These are phyloP conservation scores for Heliothis peltigera DNA, from an alignment of 2,888 invertebrate genomes.

Conservation along the genomic window DNA sequence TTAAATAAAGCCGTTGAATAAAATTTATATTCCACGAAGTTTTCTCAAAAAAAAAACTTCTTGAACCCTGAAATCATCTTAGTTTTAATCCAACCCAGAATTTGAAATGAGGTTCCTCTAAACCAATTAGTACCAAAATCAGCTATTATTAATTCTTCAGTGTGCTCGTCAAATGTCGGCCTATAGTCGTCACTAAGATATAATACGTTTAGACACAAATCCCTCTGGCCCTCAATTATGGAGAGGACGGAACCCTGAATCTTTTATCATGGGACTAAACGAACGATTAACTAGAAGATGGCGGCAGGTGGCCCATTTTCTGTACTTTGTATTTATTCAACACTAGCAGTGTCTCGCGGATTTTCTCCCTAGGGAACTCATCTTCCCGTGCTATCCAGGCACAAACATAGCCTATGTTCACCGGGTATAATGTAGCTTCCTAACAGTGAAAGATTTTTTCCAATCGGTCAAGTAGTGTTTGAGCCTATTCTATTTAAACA, in stretches of 20 bases:
- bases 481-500: too few species aligned
- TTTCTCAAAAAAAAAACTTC: constrained; percentile 13
- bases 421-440: too few species aligned
- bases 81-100: constrained; percentile 21
- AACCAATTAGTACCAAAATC: constrained; percentile 55
- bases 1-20: too few species aligned
- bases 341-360: too few species aligned
- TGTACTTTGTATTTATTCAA: constrained; percentile 13
- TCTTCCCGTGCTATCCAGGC: too few species aligned
- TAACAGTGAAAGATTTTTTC: too few species aligned
- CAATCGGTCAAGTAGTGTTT: too few species aligned
- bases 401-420: too few species aligned
- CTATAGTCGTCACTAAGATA: constrained; percentile 36
- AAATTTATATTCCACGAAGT: too few species aligned
- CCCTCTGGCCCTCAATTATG: constrained; percentile 58
- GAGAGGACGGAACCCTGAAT: constrained; percentile 45
- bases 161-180: constrained; percentile 40
- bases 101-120: constrained; percentile 30
- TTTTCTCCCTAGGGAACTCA: too few species aligned
- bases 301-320: constrained; percentile 21
- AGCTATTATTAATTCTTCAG: constrained; percentile 53
- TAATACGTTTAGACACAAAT: constrained; percentile 50
- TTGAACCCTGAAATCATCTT: constrained; percentile 5
- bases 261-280: constrained; percentile 49
- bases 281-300: constrained; percentile 33